Percentiles rank a stretch among this genome's conserved stretches.
phyloP scores from a whole-genome alignment of 2,888 invertebrate genomes.

The Eupelmus urozonus region DNA sequence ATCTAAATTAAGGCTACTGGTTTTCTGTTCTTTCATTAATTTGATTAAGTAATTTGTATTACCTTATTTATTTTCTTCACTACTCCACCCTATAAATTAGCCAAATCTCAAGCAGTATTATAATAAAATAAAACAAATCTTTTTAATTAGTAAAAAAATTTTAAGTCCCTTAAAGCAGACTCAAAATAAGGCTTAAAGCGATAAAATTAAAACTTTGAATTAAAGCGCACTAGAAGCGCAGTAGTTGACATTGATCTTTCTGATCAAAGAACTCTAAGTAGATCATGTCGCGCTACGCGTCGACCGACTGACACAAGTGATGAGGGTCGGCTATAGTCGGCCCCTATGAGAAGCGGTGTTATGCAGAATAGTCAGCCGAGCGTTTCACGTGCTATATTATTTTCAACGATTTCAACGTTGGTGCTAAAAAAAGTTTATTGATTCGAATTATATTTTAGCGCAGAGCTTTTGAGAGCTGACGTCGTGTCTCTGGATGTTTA shows the following conservation, averaged over 20 bases:
- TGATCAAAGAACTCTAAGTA: constrained; percentile 33
- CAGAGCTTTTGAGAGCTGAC: too few species aligned
- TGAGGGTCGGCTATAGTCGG: constrained; percentile 33
- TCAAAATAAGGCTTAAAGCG: too few species aligned
- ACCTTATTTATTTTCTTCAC: too few species aligned
- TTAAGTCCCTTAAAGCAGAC: too few species aligned
- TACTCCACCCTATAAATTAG: too few species aligned
- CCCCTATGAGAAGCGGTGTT: constrained; percentile 15
- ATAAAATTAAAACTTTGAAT: constrained; percentile 5
- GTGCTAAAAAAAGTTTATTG: background rate
- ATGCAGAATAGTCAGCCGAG: constrained; percentile 7
- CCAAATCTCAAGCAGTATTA: too few species aligned
- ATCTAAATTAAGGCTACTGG: too few species aligned
- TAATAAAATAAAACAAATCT: background rate
- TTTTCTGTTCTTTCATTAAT: too few species aligned
- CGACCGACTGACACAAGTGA: constrained; percentile 27
- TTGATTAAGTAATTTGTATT: too few species aligned
- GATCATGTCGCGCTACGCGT: background rate
- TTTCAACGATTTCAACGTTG: background rate
- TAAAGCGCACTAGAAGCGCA: background rate
- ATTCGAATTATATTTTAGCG: too few species aligned
- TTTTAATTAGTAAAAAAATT: constrained; percentile 9
- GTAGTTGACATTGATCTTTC: constrained; percentile 42
- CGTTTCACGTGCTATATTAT: background rate
- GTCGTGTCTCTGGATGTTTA: too few species aligned